These are phyloP conservation scores for Caiman crocodilus DNA, from an alignment of 2,797 vertebrate species.

Conservation along the genomic window DNA sequence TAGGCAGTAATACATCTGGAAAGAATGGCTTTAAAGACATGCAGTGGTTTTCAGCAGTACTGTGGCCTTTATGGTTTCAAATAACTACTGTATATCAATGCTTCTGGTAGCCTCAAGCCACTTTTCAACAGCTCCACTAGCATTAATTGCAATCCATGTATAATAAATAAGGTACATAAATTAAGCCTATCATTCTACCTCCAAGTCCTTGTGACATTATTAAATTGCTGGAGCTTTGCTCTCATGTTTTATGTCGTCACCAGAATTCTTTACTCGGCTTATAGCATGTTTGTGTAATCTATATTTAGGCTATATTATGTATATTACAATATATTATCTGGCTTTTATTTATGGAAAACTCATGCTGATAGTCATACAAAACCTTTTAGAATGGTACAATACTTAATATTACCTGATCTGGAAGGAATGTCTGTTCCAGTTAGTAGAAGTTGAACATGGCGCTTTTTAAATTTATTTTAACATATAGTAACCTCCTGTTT, in stretches of 20 bases:
- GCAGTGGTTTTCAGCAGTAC: background rate
- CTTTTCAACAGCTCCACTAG: background rate
- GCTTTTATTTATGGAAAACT: background rate
- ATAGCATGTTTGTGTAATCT: background rate
- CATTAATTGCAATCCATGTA: background rate
- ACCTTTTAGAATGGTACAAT: background rate
- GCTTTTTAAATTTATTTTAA: slow-evolving; percentile 1
- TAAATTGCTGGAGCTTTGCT: slow-evolving; percentile 3
- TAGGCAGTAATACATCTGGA: background rate
- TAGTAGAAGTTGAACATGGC: background rate
- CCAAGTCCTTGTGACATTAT: slow-evolving; percentile 6
- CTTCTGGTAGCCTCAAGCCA: slow-evolving; percentile 10
- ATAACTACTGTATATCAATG: background rate
- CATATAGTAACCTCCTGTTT: background rate
- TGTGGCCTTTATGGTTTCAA: background rate
- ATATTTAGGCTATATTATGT: background rate
- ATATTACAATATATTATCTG: background rate
- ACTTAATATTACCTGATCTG: background rate
- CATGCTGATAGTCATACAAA: background rate
- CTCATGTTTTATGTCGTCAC: background rate
- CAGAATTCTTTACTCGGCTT: background rate
- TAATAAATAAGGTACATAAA: slow-evolving; percentile 15
- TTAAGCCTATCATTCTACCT: slow-evolving; percentile 25
- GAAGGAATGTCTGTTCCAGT: background rate
- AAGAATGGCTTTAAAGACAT: background rate